A percentile compares a stretch with the other conserved stretches of the same genome.
Evolutionary conservation across 2,888 invertebrate genomes (phyloP).

Genomic region (Sinodicranocentrus sp.): DNA sequence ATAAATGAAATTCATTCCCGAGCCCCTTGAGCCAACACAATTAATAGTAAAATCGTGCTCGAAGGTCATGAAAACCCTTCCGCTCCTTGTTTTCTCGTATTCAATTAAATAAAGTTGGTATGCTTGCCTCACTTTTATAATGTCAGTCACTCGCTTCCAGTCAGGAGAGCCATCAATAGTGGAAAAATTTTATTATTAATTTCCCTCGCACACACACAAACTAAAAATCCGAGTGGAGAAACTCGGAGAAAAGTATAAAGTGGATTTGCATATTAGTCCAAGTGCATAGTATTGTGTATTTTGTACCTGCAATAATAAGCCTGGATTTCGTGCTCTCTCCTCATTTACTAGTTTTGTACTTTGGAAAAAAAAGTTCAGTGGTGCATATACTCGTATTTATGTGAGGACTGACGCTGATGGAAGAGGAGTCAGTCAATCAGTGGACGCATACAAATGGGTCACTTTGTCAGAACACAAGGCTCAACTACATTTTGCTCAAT

Average conservation of each 20-base stretch:
- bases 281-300: too few species aligned
- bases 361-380: too few species aligned
- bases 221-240: neutral
- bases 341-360: neutral
- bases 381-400: too few species aligned
- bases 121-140: neutral
- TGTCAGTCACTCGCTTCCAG: too few species aligned
- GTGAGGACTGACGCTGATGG: constrained; percentile 24
- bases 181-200: neutral
- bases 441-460: constrained; percentile 28
- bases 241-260: neutral
- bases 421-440: constrained; percentile 24
- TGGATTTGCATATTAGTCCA: neutral
- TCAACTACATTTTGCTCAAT: neutral
- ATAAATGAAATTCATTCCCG: constrained; percentile 14
- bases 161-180: neutral
- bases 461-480: neutral
- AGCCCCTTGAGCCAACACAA: constrained; percentile 3
- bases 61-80: constrained; percentile 25
- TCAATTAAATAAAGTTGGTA: neutral
- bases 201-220: neutral
- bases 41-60: constrained; percentile 15
- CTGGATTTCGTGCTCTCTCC: constrained; percentile 2
- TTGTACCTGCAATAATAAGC: neutral
- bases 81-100: constrained; percentile 1